phyloP scores from a whole-genome alignment of 2,797 vertebrate genomes.

The Limnodromus scolopaceus region DNA sequence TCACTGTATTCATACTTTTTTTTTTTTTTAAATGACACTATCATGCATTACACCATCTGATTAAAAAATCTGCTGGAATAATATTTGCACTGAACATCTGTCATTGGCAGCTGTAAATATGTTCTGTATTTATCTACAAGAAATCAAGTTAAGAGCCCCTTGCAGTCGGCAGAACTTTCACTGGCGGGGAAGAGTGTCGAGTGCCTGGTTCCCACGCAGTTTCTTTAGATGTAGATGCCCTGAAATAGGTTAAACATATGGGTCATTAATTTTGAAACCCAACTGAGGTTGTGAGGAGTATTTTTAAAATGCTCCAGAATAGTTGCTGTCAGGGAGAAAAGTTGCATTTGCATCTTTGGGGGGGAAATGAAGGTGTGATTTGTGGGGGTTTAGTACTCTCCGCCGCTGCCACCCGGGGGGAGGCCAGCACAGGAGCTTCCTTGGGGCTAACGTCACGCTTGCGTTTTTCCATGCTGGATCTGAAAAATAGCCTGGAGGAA shows the following conservation, averaged over 20 bases:
- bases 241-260: neutral
- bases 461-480: fast-evolving
- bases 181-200: neutral
- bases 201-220: fast-evolving
- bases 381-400: fast-evolving
- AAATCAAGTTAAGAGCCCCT: neutral
- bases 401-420: fast-evolving
- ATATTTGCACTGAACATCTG: conserved; percentile 69
- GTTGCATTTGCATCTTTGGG: fast-evolving
- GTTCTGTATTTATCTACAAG: conserved; percentile 56
- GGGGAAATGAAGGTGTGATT: neutral
- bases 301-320: fast-evolving
- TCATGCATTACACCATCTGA: conserved; percentile 62
- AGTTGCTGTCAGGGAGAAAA: fast-evolving
- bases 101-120: conserved; percentile 67
- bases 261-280: fast-evolving
- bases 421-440: fast-evolving
- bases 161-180: neutral
- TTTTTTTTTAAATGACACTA: conserved; percentile 22
- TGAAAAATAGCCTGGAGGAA: neutral
- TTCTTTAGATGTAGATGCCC: neutral
- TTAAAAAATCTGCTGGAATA: conserved; percentile 68
- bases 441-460: fast-evolving
- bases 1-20: conserved; percentile 5
- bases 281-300: fast-evolving